These are phyloP conservation scores for Chrysina gloriosa DNA, from an alignment of 2,888 invertebrate genomes.

Conservation along the genomic window DNA sequence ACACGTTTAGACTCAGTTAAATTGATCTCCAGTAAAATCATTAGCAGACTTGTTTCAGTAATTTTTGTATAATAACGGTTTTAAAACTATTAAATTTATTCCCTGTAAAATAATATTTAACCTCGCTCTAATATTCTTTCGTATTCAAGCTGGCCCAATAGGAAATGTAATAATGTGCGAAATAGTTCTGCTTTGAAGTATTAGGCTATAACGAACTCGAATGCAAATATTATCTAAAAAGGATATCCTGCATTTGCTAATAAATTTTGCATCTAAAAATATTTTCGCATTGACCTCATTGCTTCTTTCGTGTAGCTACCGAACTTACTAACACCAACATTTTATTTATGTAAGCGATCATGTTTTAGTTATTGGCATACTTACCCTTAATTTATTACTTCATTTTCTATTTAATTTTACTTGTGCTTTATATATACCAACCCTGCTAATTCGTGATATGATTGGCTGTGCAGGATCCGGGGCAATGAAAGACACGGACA, in stretches of 20 bases:
- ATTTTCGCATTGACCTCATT: background rate
- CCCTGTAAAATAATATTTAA: too few species aligned
- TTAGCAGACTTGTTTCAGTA: too few species aligned
- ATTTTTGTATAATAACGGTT: too few species aligned
- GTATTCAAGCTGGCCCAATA: too few species aligned
- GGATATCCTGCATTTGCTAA: slow-evolving; percentile 19
- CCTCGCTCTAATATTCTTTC: too few species aligned
- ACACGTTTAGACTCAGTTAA: too few species aligned
- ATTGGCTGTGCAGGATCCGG: slow-evolving; percentile 66
- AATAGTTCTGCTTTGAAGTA: background rate
- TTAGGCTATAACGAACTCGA: slow-evolving; percentile 5
- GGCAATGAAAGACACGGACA: slow-evolving; percentile 85
- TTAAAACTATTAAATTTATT: too few species aligned
- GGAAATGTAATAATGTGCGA: slow-evolving; percentile 7
- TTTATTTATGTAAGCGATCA: background rate
- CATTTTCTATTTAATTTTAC: background rate
- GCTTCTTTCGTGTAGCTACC: background rate
- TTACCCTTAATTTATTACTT: background rate
- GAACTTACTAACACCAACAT: too few species aligned
- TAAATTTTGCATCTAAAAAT: background rate
- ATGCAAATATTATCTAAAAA: slow-evolving; percentile 12
- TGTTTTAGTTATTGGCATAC: background rate
- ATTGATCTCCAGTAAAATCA: too few species aligned
- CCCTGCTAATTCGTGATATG: slow-evolving; percentile 63
- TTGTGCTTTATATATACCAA: slow-evolving; percentile 54